phyloP scores from a whole-genome alignment of 92 coral and sea anemone genomes.

The Umimayanthus kanabou region DNA sequence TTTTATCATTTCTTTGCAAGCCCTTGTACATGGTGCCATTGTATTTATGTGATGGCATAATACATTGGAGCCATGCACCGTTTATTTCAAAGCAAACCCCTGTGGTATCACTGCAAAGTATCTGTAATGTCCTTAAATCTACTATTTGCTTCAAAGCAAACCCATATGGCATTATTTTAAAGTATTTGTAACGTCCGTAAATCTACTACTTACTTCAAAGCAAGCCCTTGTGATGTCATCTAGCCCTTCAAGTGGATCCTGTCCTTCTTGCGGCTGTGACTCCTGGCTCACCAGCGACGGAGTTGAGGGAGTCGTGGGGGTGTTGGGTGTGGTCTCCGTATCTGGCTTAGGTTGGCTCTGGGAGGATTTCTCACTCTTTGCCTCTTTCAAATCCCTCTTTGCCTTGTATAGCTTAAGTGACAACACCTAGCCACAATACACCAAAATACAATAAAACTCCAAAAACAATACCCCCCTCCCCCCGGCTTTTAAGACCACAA shows the following conservation, averaged over 20 bases:
- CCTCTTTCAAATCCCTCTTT: constrained; percentile 15
- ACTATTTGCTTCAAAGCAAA: constrained; percentile 70
- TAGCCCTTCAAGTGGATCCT: constrained; percentile 77
- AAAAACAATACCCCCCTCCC: too few species aligned
- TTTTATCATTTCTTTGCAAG: too few species aligned
- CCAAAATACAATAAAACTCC: background rate
- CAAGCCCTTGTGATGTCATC: constrained; percentile 83
- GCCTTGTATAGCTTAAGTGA: constrained; percentile 89
- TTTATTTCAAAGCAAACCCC: background rate
- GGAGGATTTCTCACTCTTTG: constrained; percentile 9
- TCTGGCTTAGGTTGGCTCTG: constrained; percentile 7
- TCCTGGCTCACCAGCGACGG: constrained; percentile 34
- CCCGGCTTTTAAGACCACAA: too few species aligned
- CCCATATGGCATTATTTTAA: constrained; percentile 40
- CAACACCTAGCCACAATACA: constrained; percentile 60
- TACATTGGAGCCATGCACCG: too few species aligned
- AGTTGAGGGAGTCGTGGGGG: constrained; percentile 36
- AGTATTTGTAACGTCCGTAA: background rate
- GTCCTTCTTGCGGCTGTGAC: constrained; percentile 48
- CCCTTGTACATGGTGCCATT: too few species aligned
- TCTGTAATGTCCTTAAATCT: background rate
- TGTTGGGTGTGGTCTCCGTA: constrained; percentile 9
- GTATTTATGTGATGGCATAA: too few species aligned
- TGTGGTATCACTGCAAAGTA: constrained; percentile 11
- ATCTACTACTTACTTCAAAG: constrained; percentile 60